A percentile compares a stretch with the other conserved stretches of the same genome.
These are phyloP conservation scores for Marmota monax DNA, from an alignment of 2,113 vertebrate species.

Conservation along the genomic window DNA sequence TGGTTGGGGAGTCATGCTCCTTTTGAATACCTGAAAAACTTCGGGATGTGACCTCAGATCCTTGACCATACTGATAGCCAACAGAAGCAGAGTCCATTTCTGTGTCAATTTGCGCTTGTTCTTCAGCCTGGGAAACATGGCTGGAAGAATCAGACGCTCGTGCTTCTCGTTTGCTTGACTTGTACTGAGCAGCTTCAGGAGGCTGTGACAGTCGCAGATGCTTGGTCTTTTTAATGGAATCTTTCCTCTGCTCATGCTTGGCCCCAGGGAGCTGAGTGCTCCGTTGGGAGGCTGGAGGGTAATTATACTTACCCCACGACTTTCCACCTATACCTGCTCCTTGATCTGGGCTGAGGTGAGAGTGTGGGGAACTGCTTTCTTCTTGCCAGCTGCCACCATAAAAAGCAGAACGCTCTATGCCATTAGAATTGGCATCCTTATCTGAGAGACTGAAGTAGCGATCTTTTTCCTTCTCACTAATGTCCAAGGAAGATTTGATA, in stretches of 20 bases:
- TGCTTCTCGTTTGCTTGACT: conserved; percentile 83
- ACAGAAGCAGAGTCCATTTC: conserved; percentile 67
- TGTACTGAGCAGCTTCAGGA: conserved; percentile 73
- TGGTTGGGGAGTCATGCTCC: conserved; percentile 60
- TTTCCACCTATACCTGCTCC: conserved; percentile 81
- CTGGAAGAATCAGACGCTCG: conserved; percentile 62
- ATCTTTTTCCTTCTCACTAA: conserved; percentile 93
- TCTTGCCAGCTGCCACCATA: conserved; percentile 86
- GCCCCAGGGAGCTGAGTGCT: conserved; percentile 75
- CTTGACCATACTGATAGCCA: conserved; percentile 51
- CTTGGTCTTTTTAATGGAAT: conserved; percentile 78
- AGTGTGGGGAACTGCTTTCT: conserved; percentile 82
- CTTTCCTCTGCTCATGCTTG: conserved; percentile 83
- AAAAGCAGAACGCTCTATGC: conserved; percentile 79
- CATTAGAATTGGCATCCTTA: conserved; percentile 87
- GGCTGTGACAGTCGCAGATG: conserved; percentile 84
- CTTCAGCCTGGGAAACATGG: conserved; percentile 68
- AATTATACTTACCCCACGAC: conserved; percentile 85
- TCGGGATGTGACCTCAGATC: conserved; percentile 67
- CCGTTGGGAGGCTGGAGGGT: conserved; percentile 78
- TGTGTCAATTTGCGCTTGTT: conserved; percentile 70
- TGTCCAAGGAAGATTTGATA: conserved; percentile 97
- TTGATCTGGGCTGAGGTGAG: conserved; percentile 81
- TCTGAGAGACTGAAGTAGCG: conserved; percentile 92
- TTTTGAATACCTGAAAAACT: conserved; percentile 82